phyloP scores from a whole-genome alignment of 2,113 vertebrate species.

The Protomyctophum bolini region DNA sequence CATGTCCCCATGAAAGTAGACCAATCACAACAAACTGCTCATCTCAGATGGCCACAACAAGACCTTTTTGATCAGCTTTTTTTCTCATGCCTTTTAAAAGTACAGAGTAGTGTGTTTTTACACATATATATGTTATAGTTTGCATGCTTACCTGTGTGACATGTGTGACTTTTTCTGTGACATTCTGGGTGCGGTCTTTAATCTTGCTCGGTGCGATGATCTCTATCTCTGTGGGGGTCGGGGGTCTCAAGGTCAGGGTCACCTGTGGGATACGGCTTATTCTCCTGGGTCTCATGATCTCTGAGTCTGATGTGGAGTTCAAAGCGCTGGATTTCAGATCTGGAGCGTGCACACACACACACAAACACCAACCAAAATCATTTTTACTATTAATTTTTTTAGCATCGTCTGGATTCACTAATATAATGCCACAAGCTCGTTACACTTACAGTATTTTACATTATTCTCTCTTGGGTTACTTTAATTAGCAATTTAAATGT shows the following conservation, averaged over 20 bases:
- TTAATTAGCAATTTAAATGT: too few species aligned
- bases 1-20: too few species aligned
- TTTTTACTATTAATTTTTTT: too few species aligned
- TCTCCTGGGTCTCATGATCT: slow-evolving; percentile 88
- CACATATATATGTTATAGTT: not conserved
- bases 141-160: slow-evolving; percentile 90
- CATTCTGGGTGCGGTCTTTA: slow-evolving; percentile 94
- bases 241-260: slow-evolving; percentile 90
- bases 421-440: too few species aligned
- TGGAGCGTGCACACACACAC: slow-evolving; percentile 22
- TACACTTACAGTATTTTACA: too few species aligned
- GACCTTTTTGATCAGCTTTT: too few species aligned
- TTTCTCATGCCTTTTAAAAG: too few species aligned
- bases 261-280: slow-evolving; percentile 93
- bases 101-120: too few species aligned
- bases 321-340: slow-evolving; percentile 85
- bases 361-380: not conserved
- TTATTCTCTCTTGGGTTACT: too few species aligned
- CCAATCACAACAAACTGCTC: too few species aligned
- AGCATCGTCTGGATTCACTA: too few species aligned
- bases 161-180: slow-evolving; percentile 98
- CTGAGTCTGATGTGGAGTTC: slow-evolving; percentile 88
- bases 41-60: too few species aligned
- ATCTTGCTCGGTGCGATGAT: slow-evolving; percentile 96
- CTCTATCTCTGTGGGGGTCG: slow-evolving; percentile 93